These are phyloP conservation scores for Salvelinus alpinus DNA, from an alignment of 2,113 vertebrate species.

Conservation along the genomic window DNA sequence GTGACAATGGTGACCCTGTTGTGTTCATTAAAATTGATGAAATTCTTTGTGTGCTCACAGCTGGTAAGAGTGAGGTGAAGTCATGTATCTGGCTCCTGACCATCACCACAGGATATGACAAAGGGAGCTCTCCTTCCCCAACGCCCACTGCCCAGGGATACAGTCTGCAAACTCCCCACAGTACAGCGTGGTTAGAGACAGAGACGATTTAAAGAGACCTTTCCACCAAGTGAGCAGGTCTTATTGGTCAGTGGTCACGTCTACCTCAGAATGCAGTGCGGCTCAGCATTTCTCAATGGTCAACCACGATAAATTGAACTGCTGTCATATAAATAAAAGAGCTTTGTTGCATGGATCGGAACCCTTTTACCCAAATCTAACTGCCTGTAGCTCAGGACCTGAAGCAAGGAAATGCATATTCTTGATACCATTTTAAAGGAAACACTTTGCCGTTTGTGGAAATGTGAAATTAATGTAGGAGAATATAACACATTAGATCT, in stretches of 20 bases:
- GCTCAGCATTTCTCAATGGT: no score
- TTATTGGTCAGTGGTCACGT: not conserved
- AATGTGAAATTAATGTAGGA: no score
- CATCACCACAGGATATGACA: conserved; percentile 24
- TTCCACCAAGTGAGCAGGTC: not conserved
- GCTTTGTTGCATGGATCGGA: no score
- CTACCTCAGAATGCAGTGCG: not conserved
- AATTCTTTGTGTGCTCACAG: conserved; percentile 1
- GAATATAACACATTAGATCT: no score
- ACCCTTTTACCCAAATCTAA: no score
- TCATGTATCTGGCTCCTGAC: conserved; percentile 13
- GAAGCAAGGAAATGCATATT: no score
- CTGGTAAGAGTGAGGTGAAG: conserved; percentile 11
- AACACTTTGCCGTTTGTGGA: no score
- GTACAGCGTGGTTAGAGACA: not conserved
- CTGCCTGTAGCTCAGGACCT: no score
- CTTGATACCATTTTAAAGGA: no score
- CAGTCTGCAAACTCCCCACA: not conserved
- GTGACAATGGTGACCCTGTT: not conserved
- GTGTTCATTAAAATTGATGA: not conserved
- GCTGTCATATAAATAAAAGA: no score
- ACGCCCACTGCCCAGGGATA: conserved; percentile 9
- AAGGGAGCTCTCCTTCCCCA: not conserved
- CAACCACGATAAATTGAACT: no score
- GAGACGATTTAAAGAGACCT: not conserved